These are phyloP conservation scores for Ephialtes manifestator DNA, from an alignment of 2,888 invertebrate genomes.

Conservation along the genomic window DNA sequence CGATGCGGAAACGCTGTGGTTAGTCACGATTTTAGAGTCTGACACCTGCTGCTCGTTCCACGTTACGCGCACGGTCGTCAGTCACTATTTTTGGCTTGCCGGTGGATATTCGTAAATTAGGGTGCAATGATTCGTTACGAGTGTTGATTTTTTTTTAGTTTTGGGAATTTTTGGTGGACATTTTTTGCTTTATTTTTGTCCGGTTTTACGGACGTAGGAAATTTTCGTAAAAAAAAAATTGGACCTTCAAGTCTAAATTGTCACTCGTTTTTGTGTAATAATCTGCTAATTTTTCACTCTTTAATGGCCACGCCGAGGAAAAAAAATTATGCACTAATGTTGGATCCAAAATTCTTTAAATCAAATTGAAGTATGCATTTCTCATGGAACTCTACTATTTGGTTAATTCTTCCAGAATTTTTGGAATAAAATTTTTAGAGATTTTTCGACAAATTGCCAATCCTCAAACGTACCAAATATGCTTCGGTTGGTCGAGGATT, in stretches of 20 bases:
- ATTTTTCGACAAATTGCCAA: neutral
- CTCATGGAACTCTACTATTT: no score
- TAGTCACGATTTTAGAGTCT: conserved; percentile 24
- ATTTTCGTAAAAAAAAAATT: no score
- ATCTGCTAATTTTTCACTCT: no score
- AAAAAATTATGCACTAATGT: no score
- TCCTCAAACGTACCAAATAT: no score
- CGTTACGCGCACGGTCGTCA: conserved; percentile 3
- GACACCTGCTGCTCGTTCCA: conserved; percentile 61
- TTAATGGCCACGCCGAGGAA: no score
- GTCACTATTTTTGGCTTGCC: conserved; percentile 17
- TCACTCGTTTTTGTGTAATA: no score
- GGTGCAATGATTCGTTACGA: conserved; percentile 14
- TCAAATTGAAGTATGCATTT: no score
- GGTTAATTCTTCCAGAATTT: no score
- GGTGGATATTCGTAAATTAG: neutral
- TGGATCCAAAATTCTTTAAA: no score
- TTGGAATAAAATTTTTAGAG: neutral
- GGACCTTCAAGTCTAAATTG: no score
- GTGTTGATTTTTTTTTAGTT: neutral
- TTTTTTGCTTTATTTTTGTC: neutral
- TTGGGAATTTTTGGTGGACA: neutral
- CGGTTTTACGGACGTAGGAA: no score
- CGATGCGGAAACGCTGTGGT: neutral
- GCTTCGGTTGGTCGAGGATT: neutral